phyloP scores from a whole-genome alignment of 2,888 invertebrate species.

The Doris montereyensis region DNA sequence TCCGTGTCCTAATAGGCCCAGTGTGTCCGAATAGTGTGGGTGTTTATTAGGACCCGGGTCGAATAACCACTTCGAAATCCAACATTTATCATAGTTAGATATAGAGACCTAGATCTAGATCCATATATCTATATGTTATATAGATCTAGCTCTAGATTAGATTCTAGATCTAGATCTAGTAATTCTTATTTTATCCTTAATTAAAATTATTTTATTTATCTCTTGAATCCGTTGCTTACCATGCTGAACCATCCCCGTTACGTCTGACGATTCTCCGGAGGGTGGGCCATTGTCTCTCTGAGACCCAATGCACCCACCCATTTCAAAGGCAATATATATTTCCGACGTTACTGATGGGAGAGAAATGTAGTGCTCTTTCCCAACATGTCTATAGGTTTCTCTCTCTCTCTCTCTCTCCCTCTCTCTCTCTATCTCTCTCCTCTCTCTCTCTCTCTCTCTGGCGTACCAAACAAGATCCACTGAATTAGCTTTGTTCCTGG shows the following conservation, averaged over 20 bases:
- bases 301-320: slow-evolving; percentile 72
- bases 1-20: no score
- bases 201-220: no score
- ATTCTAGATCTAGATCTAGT: no score
- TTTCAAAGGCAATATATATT: slow-evolving; percentile 21
- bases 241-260: slow-evolving; percentile 58
- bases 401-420: slow-evolving; percentile 4
- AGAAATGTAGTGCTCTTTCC: slow-evolving; percentile 17
- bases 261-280: slow-evolving; percentile 69
- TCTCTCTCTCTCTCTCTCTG: neutral
- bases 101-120: no score
- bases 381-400: neutral
- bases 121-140: no score
- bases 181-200: no score
- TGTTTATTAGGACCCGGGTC: no score
- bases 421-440: neutral
- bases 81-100: no score
- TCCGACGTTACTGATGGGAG: slow-evolving; percentile 15
- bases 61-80: no score
- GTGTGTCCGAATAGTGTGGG: no score
- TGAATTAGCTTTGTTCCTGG: neutral
- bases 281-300: slow-evolving; percentile 68
- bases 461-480: neutral
- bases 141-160: no score
- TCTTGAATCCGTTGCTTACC: no score